A percentile compares a stretch with the other conserved stretches of the same genome.
These are phyloP conservation scores for Atrichornis clamosus DNA, from an alignment of 2,113 vertebrate species.

Conservation along the genomic window DNA sequence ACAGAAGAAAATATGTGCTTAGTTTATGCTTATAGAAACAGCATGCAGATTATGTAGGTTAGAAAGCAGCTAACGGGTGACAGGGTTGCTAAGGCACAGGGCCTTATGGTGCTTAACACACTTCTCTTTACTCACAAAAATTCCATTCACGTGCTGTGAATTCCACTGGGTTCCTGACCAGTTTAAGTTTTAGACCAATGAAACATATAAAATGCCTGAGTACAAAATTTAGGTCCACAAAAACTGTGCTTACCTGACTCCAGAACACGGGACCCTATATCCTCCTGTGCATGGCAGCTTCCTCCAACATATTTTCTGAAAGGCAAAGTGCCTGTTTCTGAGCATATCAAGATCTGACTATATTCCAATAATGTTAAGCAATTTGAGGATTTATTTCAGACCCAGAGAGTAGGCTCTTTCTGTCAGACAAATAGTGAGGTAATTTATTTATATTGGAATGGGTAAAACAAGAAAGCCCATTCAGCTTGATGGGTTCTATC, in stretches of 20 bases:
- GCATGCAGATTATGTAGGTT: not conserved
- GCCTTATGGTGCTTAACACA: not conserved
- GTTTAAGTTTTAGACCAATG: not conserved
- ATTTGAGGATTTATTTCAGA: not conserved
- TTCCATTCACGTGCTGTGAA: not conserved
- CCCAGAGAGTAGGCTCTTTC: not conserved
- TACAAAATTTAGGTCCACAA: not conserved
- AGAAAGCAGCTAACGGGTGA: not conserved
- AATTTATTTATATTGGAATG: not conserved
- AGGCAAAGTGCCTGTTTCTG: not conserved
- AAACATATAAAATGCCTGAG: not conserved
- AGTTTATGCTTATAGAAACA: not conserved
- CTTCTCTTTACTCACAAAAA: not conserved
- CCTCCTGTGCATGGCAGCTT: not conserved
- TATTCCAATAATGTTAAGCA: not conserved
- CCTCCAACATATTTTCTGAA: not conserved
- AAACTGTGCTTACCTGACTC: not conserved
- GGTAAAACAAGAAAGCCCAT: not conserved
- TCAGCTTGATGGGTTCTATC: not conserved
- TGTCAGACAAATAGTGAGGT: not conserved
- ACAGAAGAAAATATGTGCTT: not conserved
- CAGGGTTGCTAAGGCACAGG: not conserved
- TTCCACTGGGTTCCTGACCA: accelerated
- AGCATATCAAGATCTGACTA: not conserved
- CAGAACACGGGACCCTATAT: not conserved